Evolutionary conservation across 2,797 vertebrate genomes (phyloP), one percentile per base, ranked within the genome.

Genomic region (Muraenolepis orangiensis): DNA sequence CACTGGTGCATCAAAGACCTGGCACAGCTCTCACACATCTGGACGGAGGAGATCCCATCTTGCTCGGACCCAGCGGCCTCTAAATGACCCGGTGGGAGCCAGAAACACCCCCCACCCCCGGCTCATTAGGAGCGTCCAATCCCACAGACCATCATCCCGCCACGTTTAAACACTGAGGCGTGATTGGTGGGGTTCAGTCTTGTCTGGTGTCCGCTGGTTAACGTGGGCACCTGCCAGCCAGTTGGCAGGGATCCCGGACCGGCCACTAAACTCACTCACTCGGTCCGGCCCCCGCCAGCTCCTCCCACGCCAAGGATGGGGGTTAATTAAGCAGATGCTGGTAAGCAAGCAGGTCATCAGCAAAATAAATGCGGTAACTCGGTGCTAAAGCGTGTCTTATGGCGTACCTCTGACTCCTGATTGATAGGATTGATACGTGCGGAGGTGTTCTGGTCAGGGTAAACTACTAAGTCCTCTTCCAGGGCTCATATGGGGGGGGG

Each of bases 321-420:
- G 91, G 91, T 89, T 93, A 93, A 93, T 91, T 88, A 90, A 90
- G 82, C 91, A 90, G 90, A 88, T 93, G 92, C 84, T 87, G 86
- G 89, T 89, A 91, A 91, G 90, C 88, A 88, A 80, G 74, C 83
- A 81, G 87, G 88, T 92, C 88, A 88, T 77, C 26, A 40, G 85
- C 86, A 81, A 82, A 78, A 88, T 85, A 20, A 86, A 84, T 79
- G 73, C 36, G 36, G 70, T 74, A 30, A 74, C 79, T 74, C 34
- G n/a, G 40, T 8, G 20, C 28, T 76, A 34, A 71, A 82, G 12
- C 66, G 14, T 3, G 28, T 68, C 66, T n/a, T 32, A 68, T 69
- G 66, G 76, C 77, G 77, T 75, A 74, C n/a, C n/a, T 79, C 80
- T 74, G 74, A 20, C 30, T n/a, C 66, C 84, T 74, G 46, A 70